These are phyloP conservation scores for Stenoptilia bipunctidactyla DNA, from an alignment of 2,888 invertebrate genomes.

Conservation along the genomic window DNA sequence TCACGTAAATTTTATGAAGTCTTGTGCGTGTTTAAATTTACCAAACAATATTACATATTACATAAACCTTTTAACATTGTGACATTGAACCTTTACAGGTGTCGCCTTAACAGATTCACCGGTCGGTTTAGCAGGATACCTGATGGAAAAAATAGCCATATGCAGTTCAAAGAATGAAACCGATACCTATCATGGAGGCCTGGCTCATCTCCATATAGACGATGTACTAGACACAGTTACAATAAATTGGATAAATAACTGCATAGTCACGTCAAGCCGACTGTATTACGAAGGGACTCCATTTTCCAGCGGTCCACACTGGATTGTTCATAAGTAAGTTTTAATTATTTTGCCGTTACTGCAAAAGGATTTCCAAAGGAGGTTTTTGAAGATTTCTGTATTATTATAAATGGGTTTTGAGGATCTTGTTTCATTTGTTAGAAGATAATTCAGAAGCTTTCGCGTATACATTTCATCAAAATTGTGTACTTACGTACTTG, in stretches of 20 bases:
- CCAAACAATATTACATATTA: no score
- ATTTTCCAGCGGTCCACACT: constrained; percentile 21
- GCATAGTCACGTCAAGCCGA: constrained; percentile 81
- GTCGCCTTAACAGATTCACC: constrained; percentile 82
- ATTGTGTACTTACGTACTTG: no score
- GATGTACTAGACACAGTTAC: constrained; percentile 86
- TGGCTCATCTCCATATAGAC: constrained; percentile 74
- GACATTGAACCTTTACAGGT: constrained; percentile 59
- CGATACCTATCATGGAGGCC: constrained; percentile 74
- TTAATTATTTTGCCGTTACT: constrained; percentile 1
- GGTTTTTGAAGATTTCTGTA: no score
- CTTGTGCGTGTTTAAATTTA: no score
- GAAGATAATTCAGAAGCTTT: no score
- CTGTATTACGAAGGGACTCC: constrained; percentile 77
- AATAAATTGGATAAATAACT: constrained; percentile 83
- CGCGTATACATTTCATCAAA: no score
- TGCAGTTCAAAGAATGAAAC: constrained; percentile 74
- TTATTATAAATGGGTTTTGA: no score
- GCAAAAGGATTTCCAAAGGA: background rate
- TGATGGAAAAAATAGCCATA: constrained; percentile 87
- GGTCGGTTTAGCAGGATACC: constrained; percentile 86
- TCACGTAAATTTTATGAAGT: no score
- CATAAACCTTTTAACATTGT: no score
- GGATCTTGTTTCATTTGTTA: no score
- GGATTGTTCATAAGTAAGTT: constrained; percentile 34